phyloP scores from a whole-genome alignment of 2,888 invertebrate species.

The Drosophila merina region DNA sequence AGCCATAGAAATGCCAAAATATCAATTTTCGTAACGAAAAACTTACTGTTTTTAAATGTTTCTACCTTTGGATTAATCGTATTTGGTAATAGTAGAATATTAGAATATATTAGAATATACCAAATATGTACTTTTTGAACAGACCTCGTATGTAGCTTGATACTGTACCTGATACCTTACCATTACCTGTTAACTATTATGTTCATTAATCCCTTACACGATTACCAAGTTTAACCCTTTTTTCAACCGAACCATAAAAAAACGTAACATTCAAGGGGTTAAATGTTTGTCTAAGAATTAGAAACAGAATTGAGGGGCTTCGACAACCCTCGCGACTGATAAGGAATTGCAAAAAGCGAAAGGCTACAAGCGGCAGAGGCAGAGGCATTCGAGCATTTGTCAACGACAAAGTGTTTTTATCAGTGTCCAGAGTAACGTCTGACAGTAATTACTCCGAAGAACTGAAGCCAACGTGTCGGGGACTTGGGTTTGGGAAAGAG shows the following conservation, averaged over 20 bases:
- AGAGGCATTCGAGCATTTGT: conserved; percentile 27
- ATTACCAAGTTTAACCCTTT: background rate
- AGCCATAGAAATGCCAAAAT: no score
- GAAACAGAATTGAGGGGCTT: conserved; percentile 1
- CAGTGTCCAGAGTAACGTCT: conserved; percentile 49
- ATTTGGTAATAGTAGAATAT: no score
- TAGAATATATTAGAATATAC: no score
- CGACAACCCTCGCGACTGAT: conserved; percentile 61
- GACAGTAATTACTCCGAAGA: conserved; percentile 51
- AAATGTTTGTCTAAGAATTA: background rate
- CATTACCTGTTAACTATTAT: no score
- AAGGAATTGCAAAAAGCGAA: conserved; percentile 45
- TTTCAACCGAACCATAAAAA: background rate
- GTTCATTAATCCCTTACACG: background rate
- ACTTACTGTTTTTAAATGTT: no score
- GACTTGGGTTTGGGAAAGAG: background rate
- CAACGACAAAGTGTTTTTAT: conserved; percentile 47
- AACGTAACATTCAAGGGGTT: conserved; percentile 5
- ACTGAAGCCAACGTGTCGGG: conserved; percentile 7
- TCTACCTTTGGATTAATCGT: no score
- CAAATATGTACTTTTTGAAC: no score
- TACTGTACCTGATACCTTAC: no score
- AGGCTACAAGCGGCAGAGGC: background rate
- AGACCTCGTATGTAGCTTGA: no score
- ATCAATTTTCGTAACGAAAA: no score